Conservation (phyloP, 2,888 invertebrate species). For the Listrodromus nycthemerus region DNA sequence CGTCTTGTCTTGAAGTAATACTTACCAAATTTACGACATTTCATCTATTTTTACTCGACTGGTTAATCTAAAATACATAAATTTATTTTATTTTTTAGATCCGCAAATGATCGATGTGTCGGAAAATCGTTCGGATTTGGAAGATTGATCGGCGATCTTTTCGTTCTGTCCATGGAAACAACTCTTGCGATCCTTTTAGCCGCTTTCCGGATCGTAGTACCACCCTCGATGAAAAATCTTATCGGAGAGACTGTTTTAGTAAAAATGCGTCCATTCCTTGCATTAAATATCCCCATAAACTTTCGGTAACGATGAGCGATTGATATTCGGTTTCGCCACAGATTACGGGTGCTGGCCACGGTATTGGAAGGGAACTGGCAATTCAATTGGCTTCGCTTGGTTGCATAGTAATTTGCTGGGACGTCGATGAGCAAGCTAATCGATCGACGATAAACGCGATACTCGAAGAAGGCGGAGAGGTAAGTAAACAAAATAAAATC, state of each 20-base stretch:
- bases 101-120: slow-evolving; percentile 25
- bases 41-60: neutral
- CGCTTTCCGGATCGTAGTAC: slow-evolving; percentile 81
- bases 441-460: slow-evolving; percentile 74
- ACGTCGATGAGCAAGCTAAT: slow-evolving; percentile 74
- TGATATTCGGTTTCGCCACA: slow-evolving; percentile 49
- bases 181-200: slow-evolving; percentile 76
- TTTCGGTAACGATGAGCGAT: neutral
- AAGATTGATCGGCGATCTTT: slow-evolving; percentile 69
- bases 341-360: slow-evolving; percentile 80
- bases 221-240: slow-evolving; percentile 83
- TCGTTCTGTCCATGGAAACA: slow-evolving; percentile 75
- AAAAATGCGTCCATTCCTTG: slow-evolving; percentile 59
- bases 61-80: neutral
- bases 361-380: slow-evolving; percentile 79
- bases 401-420: slow-evolving; percentile 80
- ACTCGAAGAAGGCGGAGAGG: slow-evolving; percentile 78
- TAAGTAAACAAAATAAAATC: slow-evolving; percentile 41
- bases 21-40: neutral
- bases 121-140: slow-evolving; percentile 39
- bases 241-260: slow-evolving; percentile 85
- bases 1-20: slow-evolving; percentile 5
- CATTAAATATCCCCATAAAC: neutral
- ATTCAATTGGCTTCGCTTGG: slow-evolving; percentile 76
- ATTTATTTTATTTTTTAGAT: slow-evolving; percentile 2